Conservation (phyloP, 30 jellyfish, hydroid and myxozoan genomes). For the Clytia hemisphaerica region DNA sequence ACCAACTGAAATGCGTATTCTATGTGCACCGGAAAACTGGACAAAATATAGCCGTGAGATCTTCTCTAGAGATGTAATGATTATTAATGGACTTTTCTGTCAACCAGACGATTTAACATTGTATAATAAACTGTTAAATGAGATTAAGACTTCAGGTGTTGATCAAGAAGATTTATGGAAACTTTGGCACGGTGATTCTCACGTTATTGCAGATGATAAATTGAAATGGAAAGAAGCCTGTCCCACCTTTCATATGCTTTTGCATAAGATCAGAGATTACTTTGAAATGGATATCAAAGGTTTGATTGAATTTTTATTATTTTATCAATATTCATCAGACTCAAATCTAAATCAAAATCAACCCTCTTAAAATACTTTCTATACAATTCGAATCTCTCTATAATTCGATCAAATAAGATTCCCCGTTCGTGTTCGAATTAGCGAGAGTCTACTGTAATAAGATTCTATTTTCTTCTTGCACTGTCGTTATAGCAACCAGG, state of each 20-base stretch:
- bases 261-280: conserved; percentile 25
- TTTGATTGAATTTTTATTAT: no score
- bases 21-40: conserved; percentile 6
- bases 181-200: conserved; percentile 43
- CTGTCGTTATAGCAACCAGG: conserved; percentile 22
- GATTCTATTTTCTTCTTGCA: background rate
- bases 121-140: conserved; percentile 18
- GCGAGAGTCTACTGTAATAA: background rate
- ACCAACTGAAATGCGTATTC: conserved; percentile 35
- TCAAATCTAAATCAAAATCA: no score
- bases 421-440: no score
- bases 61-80: conserved; percentile 18
- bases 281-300: conserved; percentile 46
- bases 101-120: conserved; percentile 25
- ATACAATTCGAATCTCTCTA: no score
- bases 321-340: no score
- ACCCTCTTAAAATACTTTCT: no score
- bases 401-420: no score
- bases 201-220: conserved; percentile 36
- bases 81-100: conserved; percentile 25
- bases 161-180: conserved; percentile 29
- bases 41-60: conserved; percentile 25
- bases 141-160: conserved; percentile 14
- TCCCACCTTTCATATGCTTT: conserved; percentile 38
- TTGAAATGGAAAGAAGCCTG: conserved; percentile 33